A percentile compares a stretch with the other conserved stretches of the same genome.
Conservation (phyloP, 2,113 vertebrate genomes). For the Leptodactylus fuscus region DNA sequence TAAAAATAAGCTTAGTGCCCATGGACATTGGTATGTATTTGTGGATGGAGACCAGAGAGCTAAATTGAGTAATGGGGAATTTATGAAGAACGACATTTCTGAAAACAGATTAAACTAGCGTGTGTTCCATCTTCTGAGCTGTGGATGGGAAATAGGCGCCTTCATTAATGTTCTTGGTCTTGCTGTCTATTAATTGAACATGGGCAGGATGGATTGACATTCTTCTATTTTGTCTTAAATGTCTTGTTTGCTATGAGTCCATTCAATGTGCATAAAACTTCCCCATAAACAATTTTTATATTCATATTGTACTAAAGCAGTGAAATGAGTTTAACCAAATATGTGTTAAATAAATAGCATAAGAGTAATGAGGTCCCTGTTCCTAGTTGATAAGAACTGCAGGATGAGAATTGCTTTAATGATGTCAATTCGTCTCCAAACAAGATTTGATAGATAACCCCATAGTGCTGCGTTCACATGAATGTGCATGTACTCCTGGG, state of each 20-base stretch:
- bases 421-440: conserved; percentile 17
- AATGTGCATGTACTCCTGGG: conserved; percentile 25
- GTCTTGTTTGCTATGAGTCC: too few species aligned
- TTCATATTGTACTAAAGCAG: background rate
- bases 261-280: background rate
- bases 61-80: too few species aligned
- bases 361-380: conserved; percentile 24
- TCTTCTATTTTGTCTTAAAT: background rate
- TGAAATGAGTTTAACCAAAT: background rate
- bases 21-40: too few species aligned
- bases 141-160: too few species aligned
- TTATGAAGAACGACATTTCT: too few species aligned
- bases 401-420: conserved; percentile 9
- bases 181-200: background rate
- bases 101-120: too few species aligned
- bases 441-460: conserved; percentile 14
- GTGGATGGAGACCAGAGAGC: too few species aligned
- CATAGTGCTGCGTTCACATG: background rate
- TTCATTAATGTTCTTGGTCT: background rate
- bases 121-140: background rate
- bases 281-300: background rate
- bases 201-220: background rate
- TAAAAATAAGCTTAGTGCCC: too few species aligned
- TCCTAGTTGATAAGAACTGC: background rate
- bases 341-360: conserved; percentile 17